Conservation (phyloP, 2,797 vertebrate genomes). For the Poeciliopsis turneri region DNA sequence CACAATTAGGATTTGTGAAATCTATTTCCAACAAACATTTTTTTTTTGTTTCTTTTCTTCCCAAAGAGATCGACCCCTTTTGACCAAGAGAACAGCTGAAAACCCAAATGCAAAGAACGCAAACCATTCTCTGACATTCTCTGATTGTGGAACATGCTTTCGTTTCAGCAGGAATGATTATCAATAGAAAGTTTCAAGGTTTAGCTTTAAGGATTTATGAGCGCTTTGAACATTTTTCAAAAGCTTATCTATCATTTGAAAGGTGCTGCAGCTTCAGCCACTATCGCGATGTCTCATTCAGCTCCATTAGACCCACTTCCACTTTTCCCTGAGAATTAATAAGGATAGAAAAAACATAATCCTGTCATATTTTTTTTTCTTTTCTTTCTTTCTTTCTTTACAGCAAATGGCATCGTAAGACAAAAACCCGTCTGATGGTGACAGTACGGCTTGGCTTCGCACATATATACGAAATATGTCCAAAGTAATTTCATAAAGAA, state of each 20-base stretch:
- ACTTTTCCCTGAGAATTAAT: slow-evolving; percentile 38
- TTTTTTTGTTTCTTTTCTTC: not conserved
- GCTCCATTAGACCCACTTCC: slow-evolving; percentile 29
- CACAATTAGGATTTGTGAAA: not conserved
- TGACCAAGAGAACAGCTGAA: not conserved
- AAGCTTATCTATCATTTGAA: slow-evolving; percentile 58
- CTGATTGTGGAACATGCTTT: slow-evolving; percentile 19
- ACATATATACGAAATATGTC: slow-evolving; percentile 13
- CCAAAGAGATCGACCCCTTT: not conserved
- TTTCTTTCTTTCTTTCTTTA: not conserved
- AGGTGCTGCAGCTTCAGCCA: slow-evolving; percentile 43
- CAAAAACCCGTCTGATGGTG: slow-evolving; percentile 4
- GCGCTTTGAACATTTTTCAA: slow-evolving; percentile 55
- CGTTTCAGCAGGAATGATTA: slow-evolving; percentile 43
- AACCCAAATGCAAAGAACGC: slow-evolving; percentile 3
- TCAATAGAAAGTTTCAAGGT: slow-evolving; percentile 18
- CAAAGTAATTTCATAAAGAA: slow-evolving; percentile 17
- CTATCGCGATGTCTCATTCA: slow-evolving; percentile 46
- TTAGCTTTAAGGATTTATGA: slow-evolving; percentile 46
- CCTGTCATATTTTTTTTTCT: not conserved
- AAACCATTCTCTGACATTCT: slow-evolving; percentile 19
- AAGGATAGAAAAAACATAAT: slow-evolving; percentile 19
- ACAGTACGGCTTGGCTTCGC: not conserved
- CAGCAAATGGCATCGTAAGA: slow-evolving; percentile 13
- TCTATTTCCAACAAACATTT: not conserved